Evolutionary conservation across 2,113 vertebrate genomes (phyloP), one percentile per base, ranked within the genome.

Genomic region (Artemisiospiza belli): DNA sequence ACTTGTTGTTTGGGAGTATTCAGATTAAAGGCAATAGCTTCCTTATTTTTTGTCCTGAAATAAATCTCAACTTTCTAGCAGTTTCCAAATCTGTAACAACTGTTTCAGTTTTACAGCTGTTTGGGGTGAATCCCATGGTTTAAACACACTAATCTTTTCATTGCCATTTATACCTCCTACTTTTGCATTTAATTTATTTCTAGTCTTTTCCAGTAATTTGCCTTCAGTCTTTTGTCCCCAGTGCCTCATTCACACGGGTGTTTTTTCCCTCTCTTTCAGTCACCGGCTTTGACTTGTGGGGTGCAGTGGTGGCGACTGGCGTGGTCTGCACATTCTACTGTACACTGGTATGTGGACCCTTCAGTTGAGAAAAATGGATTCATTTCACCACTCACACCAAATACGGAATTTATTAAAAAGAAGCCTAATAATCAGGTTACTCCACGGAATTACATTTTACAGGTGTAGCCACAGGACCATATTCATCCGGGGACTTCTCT

Each of bases 291-390:
- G 81, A 98, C 88, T 97, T 99, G 87, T 99, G 99, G 99, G 98
- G 99, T 3, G 98, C 98, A 24, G 98, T 99, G 63, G 94, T 99
- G 66, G 98, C 98, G 1, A 99, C 98, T 4, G 99, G 99, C 2
- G 77, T 98, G 41, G 98, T 99, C 83, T 99, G 99, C 54, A 99
- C 98, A 21, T 99, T 99, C 96, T 99, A 99, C 97, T 99, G 99
- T 87, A 98, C 99, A 3, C 49, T 99, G 98, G 99, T 99, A 98
- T 0, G 98, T 94, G n/a, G 84, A 52, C 31, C 24, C 22, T 28
- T 78, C 2, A 11, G 64, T 62, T 88, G 44, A 77, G 55, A 81
- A 61, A 51, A 74, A 20, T 15, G 22, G n/a, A 11, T 68, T 72
- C 39, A 33, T 67, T 66, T 89, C 59, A 78, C 37, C 15, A 31